Evolutionary conservation across 2,797 vertebrate species (phyloP).

Genomic region (Rhynchotus rufescens): DNA sequence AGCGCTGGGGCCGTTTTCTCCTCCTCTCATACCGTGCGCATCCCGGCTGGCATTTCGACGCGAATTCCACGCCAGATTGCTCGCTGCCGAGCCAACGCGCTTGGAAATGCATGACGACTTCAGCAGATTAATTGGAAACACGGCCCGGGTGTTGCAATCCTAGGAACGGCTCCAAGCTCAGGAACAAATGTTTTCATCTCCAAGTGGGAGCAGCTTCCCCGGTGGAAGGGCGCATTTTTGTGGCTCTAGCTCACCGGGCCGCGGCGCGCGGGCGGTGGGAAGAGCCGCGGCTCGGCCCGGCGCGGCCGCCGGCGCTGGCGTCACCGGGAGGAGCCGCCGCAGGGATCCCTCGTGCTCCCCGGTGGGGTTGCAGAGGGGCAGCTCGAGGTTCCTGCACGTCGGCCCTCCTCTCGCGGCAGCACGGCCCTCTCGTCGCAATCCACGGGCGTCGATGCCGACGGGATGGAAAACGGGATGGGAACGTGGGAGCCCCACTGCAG

Average conservation of each 20-base stretch:
- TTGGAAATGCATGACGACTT: conserved; percentile 48
- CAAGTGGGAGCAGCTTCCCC: conserved; percentile 52
- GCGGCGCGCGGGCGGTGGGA: not conserved
- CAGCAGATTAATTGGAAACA: conserved; percentile 75
- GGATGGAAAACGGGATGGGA: not conserved
- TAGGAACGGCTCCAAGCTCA: conserved; percentile 64
- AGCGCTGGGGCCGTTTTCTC: not conserved
- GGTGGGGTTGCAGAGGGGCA: not conserved
- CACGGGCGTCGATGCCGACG: not conserved
- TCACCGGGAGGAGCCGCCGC: not conserved
- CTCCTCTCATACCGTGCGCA: not conserved
- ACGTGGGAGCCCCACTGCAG: not conserved
- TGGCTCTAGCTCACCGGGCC: conserved; percentile 39
- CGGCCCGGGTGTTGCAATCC: conserved; percentile 74
- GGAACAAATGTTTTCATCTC: conserved; percentile 72
- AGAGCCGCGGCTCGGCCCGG: not conserved
- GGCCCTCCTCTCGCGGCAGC: not conserved
- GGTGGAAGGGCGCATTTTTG: conserved; percentile 57
- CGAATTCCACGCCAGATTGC: not conserved
- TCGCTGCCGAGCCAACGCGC: conserved; percentile 18
- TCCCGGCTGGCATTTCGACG: conserved; percentile 17
- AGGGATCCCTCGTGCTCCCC: not conserved
- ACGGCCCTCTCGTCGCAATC: rapidly evolving
- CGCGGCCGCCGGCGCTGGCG: not conserved
- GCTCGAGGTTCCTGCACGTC: rapidly evolving